phyloP scores from a whole-genome alignment of 2,888 invertebrate genomes.

The Apeira syringaria region DNA sequence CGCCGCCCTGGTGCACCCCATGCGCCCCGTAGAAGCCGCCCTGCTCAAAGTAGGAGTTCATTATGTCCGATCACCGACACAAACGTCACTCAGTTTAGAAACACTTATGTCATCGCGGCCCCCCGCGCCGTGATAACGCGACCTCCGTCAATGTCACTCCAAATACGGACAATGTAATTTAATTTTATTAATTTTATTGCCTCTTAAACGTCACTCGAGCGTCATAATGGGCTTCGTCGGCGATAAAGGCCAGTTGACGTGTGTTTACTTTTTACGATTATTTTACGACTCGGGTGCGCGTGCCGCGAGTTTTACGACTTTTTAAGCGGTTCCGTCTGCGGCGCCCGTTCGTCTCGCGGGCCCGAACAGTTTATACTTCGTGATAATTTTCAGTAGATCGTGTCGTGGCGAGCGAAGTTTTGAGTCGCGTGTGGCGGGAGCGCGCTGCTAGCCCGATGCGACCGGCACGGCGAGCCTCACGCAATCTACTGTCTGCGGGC shows the following conservation, averaged over 20 bases:
- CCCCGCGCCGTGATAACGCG: constrained; percentile 76
- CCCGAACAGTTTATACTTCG: constrained; percentile 39
- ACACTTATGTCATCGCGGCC: constrained; percentile 81
- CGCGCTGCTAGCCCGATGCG: constrained; percentile 63
- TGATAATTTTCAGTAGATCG: constrained; percentile 35
- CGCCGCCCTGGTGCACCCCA: constrained; percentile 90
- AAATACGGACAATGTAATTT: constrained; percentile 70
- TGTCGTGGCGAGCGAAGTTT: constrained; percentile 70
- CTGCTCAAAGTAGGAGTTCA: constrained; percentile 99
- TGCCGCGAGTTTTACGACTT: constrained; percentile 80
- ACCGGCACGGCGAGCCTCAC: constrained; percentile 86
- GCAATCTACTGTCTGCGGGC: constrained; percentile 85
- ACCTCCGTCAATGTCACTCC: constrained; percentile 77
- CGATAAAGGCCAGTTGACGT: constrained; percentile 80
- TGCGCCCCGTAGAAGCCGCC: constrained; percentile 97
- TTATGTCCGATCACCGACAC: constrained; percentile 82
- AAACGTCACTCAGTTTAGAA: constrained; percentile 71
- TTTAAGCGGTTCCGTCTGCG: constrained; percentile 70
- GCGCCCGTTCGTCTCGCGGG: constrained; percentile 60
- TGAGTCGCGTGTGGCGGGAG: constrained; percentile 64
- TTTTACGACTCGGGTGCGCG: constrained; percentile 79
- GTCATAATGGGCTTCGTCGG: constrained; percentile 80
- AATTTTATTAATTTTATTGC: constrained; percentile 82
- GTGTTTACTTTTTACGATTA: constrained; percentile 84
- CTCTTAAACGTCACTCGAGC: constrained; percentile 82